Base-by-base conservation (phyloP, 2,113 vertebrate genomes). In the Pedionomus torquatus region DNA sequence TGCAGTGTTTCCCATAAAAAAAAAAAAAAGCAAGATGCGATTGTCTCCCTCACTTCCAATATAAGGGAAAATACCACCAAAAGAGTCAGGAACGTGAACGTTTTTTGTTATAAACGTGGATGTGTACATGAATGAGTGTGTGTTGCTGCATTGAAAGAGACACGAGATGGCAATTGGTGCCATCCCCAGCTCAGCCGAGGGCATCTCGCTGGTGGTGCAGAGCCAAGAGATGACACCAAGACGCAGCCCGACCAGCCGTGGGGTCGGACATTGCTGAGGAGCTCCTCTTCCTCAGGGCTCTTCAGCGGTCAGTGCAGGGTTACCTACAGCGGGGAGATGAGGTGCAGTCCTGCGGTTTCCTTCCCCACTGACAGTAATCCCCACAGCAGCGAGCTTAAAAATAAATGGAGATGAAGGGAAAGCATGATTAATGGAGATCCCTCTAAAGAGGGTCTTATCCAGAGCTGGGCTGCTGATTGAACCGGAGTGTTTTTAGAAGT, bases 11-110 rank as follows among this genome's bases (percentile, higher is more conserved):
- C 79, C 70, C 37, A 28, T 46, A 23, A 26, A 63, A 66, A 44
- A 64, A 33, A n/a, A n/a, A n/a, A n/a, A 35, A 4, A 54, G 31
- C 44, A 77, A 83, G 70, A 65, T 58, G 35, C 25, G 35, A 78
- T 75, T 89, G 43, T 94, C 55, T 88, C 28, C 26, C 41, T 93
- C 49, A 81, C 52, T 83, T 83, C 43, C 88, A 46, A 83, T 41
- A 54, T n/a, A 63, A 68, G 39, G 51, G 33, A 71, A 82, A 95
- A 91, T 24, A 26, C 20, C 58, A 77, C 63, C 14, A 55, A 24
- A 44, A 72, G n/a, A 81, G 39, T 43, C 54, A 65, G 39, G 20
- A 83, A 71, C 5, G 5, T 6, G 39, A 83, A 37, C 10, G 3
- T 37, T 68, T 68, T 77, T n/a, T 54, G 63, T 49, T 63, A 79